Base-by-base conservation (phyloP, 2,113 vertebrate species). In the Nansenia antarctica region DNA sequence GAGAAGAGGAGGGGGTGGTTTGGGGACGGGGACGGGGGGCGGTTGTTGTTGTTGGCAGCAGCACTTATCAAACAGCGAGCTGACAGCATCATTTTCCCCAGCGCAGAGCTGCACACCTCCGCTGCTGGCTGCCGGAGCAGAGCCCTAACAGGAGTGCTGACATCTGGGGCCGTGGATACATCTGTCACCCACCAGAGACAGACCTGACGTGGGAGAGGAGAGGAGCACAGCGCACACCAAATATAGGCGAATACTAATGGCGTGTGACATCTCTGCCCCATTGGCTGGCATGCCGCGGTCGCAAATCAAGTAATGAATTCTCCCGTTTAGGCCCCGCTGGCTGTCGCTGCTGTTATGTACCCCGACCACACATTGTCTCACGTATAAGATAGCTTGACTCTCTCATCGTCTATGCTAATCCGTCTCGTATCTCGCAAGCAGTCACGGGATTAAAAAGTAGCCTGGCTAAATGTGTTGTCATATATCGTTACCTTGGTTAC, bases 241-340 rank as follows among this genome's bases (percentile, higher is more conserved):
- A 83, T 79, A 70, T 73, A 78, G 63, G 53, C 35, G 18, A 69
- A 76, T 69, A 65, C 77, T 70, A 80, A 83, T 72, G 61, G 45
- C n/a, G 31, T 31, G 35, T 68, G 71, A 65, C 74, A 60, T 67
- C 27, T 62, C 6, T 55, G 66, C 37, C 39, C 54, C 26, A 62
- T 72, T 75, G 62, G 67, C 57, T 69, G 22, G 8, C 27, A 59
- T 58, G 60, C 5, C 35, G 54, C 52, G 59, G 60, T 45, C 47
- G 62, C 62, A 72, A 68, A 59, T 69, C 63, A 77, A 69, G 45
- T 60, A 2, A 26, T 26, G 70, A 73, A 55, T 62, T 61, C n/a
- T 39, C 22, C 11, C 11, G 14, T 15, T 68, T 45, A 62, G 18
- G 14, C 4, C 14, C 29, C 8, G 18, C n/a, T 67, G 42, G 32